Conservation (phyloP, 2,888 invertebrate genomes). For the Plebejus anna region DNA sequence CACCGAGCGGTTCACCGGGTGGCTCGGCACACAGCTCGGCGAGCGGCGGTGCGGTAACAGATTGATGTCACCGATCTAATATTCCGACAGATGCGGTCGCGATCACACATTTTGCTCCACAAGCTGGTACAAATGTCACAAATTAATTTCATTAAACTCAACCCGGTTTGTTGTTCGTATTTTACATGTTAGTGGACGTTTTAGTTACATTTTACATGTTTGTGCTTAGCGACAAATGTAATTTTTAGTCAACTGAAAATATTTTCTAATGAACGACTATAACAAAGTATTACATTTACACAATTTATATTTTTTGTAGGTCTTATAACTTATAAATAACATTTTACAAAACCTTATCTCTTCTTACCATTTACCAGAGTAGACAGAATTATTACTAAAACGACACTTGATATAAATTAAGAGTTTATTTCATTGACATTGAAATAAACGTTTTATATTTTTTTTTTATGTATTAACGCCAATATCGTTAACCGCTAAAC, state of each 20-base stretch:
- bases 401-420: too few relatives aligned
- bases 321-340: too few relatives aligned
- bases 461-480: too few relatives aligned
- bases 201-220: slow-evolving; percentile 29
- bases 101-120: slow-evolving; percentile 38
- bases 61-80: slow-evolving; percentile 72
- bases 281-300: too few relatives aligned
- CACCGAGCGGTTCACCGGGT: slow-evolving; percentile 20
- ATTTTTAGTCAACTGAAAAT: background rate
- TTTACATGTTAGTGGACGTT: slow-evolving; percentile 24
- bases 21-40: slow-evolving; percentile 36
- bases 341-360: too few relatives aligned
- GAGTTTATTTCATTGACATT: too few relatives aligned
- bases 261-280: too few relatives aligned
- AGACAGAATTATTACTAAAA: too few relatives aligned
- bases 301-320: too few relatives aligned
- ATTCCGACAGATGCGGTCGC: slow-evolving; percentile 62
- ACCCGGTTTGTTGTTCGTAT: slow-evolving; percentile 15
- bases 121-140: slow-evolving; percentile 35
- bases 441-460: too few relatives aligned
- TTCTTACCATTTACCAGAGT: too few relatives aligned
- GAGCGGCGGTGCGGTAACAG: slow-evolving; percentile 46
- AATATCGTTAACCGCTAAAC: too few relatives aligned
- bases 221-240: background rate
- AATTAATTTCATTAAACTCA: slow-evolving; percentile 32